Conservation (phyloP, 2,888 invertebrate genomes). For the Noctuana brunneofusca region DNA sequence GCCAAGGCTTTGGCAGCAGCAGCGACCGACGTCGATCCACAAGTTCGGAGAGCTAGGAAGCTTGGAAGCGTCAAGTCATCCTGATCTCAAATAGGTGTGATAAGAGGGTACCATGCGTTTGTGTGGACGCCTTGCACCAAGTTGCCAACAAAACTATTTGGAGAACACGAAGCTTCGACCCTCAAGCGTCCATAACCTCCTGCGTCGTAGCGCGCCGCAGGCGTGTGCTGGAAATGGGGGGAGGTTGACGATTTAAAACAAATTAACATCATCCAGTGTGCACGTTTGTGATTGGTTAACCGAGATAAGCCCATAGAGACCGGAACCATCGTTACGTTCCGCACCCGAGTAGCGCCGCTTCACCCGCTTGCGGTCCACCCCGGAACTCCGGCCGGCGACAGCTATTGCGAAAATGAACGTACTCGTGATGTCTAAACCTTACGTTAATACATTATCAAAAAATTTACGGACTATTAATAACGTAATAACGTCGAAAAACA, state of each 20-base stretch:
- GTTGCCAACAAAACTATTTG: background rate
- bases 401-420: constrained; percentile 1
- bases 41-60: constrained; percentile 4
- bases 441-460: constrained; percentile 78
- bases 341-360: background rate
- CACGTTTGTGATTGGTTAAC: background rate
- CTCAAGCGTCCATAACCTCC: constrained; percentile 6
- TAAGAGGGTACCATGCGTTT: background rate
- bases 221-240: background rate
- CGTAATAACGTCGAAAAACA: constrained; percentile 75
- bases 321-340: background rate
- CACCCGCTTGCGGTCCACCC: background rate
- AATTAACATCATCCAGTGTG: constrained; percentile 2
- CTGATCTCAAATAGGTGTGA: background rate
- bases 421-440: constrained; percentile 54
- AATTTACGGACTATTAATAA: constrained; percentile 76
- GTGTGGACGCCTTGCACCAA: background rate
- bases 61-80: background rate
- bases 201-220: background rate
- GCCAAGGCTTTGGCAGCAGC: constrained; percentile 24
- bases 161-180: background rate
- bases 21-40: constrained; percentile 2
- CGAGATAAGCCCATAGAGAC: background rate
- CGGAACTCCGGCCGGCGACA: background rate
- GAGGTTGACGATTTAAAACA: background rate